Base-by-base conservation (phyloP, 2,113 vertebrate species). In the Stercorarius parasiticus region DNA sequence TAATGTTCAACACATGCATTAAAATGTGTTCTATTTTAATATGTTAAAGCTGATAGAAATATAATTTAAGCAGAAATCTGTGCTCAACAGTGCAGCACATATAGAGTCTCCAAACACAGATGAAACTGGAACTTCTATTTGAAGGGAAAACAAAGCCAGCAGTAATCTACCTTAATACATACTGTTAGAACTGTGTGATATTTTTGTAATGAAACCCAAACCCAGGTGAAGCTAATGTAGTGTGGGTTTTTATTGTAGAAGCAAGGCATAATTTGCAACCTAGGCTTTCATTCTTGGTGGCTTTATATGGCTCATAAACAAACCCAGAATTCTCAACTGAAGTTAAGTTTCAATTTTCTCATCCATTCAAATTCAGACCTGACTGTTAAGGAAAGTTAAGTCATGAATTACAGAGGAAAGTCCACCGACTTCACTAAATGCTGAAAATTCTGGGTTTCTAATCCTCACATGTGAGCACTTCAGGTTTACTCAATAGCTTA, bases 31-130 rank as follows among this genome's bases (percentile, higher is more conserved):
- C 94, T 90, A 92, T 98, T 97, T 98, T 89, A 96, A 95, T 97
- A 95, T 97, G 95, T 97, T 97, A 97, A 98, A 98, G 72, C 96
- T 97, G 96, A 97, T 97, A 97, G 96, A 97, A 98, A 96, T 97
- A 97, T 96, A 96, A 97, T 97, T 98, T 98, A 97, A 97, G 94
- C 82, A 97, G 96, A 97, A 97, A 96, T 94, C 93, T 94, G 93
- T 97, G 95, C 85, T 97, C 98, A 96, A 96, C 98, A 90, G 90
- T 92, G 97, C 96, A 98, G 94, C 97, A 94, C 86, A 74, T 62
- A 96, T 62, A 96, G 94, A 91, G 85, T 56, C 90, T 97, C 96
- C 96, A 93, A 95, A 94, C 94, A 95, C 81, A 95, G 92, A 92
- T 96, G 95, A 96, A 98, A 67, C 66, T 56, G 36, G 30, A 84